Conservation (phyloP, 2,797 vertebrate species). For the Gymnocypris eckloni region DNA sequence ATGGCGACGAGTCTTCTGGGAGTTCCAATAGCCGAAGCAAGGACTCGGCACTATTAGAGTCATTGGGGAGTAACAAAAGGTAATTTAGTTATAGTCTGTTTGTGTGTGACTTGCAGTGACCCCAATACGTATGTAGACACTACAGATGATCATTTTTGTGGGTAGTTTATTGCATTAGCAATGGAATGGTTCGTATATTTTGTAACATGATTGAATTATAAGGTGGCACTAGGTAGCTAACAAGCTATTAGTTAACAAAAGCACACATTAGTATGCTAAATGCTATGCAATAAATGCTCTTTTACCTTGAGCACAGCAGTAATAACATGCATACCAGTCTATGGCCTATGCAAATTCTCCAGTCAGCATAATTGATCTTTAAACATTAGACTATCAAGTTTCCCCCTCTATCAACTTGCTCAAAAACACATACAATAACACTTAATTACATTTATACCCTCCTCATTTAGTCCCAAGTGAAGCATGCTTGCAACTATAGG, state of each 20-base stretch:
- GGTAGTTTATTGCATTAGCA: background rate
- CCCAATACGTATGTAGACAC: background rate
- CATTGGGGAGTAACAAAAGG: conserved; percentile 84
- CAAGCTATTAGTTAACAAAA: too few relatives aligned
- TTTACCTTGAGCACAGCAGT: background rate
- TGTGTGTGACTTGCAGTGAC: background rate
- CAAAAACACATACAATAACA: background rate
- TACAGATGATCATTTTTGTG: background rate
- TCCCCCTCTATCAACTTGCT: too few relatives aligned
- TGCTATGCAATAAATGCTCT: background rate
- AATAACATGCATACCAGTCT: background rate
- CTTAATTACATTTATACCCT: background rate
- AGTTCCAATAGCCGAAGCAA: conserved; percentile 83
- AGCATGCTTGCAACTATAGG: too few relatives aligned
- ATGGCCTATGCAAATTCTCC: too few relatives aligned
- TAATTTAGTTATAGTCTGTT: conserved; percentile 63
- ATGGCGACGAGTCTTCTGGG: conserved; percentile 77
- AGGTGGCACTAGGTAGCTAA: too few relatives aligned
- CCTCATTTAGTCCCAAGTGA: too few relatives aligned
- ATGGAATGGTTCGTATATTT: background rate
- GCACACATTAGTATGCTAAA: too few relatives aligned
- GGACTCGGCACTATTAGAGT: conserved; percentile 84
- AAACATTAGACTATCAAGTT: too few relatives aligned
- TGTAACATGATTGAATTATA: too few relatives aligned
- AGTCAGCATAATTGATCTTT: background rate